A percentile compares a stretch with the other conserved stretches of the same genome.
These are phyloP conservation scores for Hyposoter didymator DNA, from an alignment of 2,888 invertebrate species.

Conservation along the genomic window DNA sequence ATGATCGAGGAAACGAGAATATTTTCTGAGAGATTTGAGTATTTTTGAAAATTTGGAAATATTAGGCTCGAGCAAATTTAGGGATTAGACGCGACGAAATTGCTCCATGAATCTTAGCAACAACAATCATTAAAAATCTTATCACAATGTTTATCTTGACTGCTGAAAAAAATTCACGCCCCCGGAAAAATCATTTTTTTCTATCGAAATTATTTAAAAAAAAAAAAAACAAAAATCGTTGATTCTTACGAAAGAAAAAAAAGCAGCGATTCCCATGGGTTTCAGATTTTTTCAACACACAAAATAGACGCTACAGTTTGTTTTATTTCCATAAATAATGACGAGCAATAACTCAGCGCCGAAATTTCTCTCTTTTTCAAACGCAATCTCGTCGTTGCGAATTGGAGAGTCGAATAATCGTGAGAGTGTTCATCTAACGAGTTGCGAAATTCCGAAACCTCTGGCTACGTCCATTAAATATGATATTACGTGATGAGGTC, in stretches of 20 bases:
- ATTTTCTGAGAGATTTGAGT: neutral
- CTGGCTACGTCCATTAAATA: slow-evolving; percentile 41
- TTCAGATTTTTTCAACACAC: neutral
- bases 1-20: neutral
- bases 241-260: neutral
- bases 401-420: slow-evolving; percentile 59
- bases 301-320: neutral
- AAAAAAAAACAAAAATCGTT: neutral
- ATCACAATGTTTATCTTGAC: neutral
- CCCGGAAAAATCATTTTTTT: neutral
- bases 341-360: slow-evolving; percentile 8
- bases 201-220: neutral
- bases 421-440: slow-evolving; percentile 52
- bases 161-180: neutral
- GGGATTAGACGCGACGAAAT: neutral
- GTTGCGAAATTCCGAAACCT: slow-evolving; percentile 62
- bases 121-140: neutral
- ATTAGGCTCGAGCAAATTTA: neutral
- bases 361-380: slow-evolving; percentile 21
- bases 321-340: slow-evolving; percentile 8
- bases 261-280: neutral
- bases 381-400: slow-evolving; percentile 45
- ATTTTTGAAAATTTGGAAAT: neutral
- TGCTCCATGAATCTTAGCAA: neutral
- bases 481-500: slow-evolving; percentile 42